Base-by-base conservation (phyloP, 2,888 invertebrate genomes). In the Tricholauxania praeusta region DNA sequence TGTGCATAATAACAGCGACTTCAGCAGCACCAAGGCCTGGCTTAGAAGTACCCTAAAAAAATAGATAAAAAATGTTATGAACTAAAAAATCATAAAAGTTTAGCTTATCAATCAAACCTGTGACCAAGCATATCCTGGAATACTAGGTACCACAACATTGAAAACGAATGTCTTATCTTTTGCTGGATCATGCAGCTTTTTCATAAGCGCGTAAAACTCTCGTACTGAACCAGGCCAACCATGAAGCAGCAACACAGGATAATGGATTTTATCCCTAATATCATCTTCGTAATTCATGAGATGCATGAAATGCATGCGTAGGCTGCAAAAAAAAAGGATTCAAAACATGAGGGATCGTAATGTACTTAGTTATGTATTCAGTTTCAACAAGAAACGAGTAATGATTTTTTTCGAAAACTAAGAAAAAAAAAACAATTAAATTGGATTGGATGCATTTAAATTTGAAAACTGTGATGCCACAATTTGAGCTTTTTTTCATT, bases 161-260 rank as follows among this genome's bases (percentile, higher is more conserved):
- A 91, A 92, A 2, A 90, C 90, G 77, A 90, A 89, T 76, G 90
- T 87, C 63, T 86, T 83, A 8, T 88, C 88, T 2, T 85, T 78
- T 51, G 88, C 85, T 0, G 89, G 86, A 17, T 78, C 62, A 0
- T 90, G 90, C n/a, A 95, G 87, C 62, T 91, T 82, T 0, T 94
- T 94, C 68, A 95, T 92, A 0, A 94, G 86, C 71, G 92, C 92
- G 81, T 93, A 93, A 86, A 96, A 96, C 87, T 97, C 96, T n/a
- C 92, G 89, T 3, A 96, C 90, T 0, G 94, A 94, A 0, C 96
- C 95, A 0, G 96, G 96, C 97, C 97, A 97, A 53, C 97, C 97
- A 83, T 97, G 96, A 17, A 94, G 86, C 64, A 97, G 79, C 4
- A 87, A 47, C 3, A 87, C 81, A 17, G 87, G 87, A 74, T 87